phyloP scores from a whole-genome alignment of 2,888 invertebrate genomes.

The Polydrusus cervinus region DNA sequence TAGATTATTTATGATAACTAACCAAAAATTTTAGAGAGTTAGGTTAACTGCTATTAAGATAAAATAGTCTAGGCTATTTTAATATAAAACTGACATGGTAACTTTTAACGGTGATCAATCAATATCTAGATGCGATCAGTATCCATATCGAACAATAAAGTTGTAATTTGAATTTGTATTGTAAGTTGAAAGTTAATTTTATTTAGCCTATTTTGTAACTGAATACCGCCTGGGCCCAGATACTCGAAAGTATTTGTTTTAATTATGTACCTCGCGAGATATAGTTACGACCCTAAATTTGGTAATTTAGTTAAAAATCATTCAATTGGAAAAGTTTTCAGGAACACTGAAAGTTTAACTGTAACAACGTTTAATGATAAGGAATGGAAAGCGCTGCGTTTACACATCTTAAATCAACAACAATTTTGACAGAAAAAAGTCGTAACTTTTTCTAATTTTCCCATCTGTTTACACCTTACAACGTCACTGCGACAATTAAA shows the following conservation, averaged over 20 bases:
- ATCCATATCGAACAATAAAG: constrained; percentile 34
- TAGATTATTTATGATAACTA: too few species aligned
- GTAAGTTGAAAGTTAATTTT: constrained; percentile 40
- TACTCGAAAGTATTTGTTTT: constrained; percentile 45
- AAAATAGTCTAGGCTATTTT: too few species aligned
- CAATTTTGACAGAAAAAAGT: too few species aligned
- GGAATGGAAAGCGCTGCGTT: neutral
- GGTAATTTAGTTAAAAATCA: constrained; percentile 18
- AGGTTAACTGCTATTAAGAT: too few species aligned
- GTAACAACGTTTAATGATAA: neutral
- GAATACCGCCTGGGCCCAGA: constrained; percentile 26
- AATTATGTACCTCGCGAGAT: constrained; percentile 38
- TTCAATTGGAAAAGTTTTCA: constrained; percentile 26
- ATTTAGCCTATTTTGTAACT: constrained; percentile 41
- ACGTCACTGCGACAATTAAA: too few species aligned
- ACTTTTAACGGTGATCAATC: too few species aligned
- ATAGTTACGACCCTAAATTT: constrained; percentile 24
- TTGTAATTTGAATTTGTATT: constrained; percentile 47
- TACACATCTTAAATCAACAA: too few species aligned
- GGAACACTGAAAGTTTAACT: neutral
- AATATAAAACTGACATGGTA: too few species aligned
- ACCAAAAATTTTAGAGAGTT: too few species aligned
- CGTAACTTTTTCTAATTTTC: too few species aligned
- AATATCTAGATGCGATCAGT: neutral
- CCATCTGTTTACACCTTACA: too few species aligned